These are phyloP conservation scores for Himantopus leucocephalus DNA, from an alignment of 2,113 vertebrate genomes.

Conservation along the genomic window DNA sequence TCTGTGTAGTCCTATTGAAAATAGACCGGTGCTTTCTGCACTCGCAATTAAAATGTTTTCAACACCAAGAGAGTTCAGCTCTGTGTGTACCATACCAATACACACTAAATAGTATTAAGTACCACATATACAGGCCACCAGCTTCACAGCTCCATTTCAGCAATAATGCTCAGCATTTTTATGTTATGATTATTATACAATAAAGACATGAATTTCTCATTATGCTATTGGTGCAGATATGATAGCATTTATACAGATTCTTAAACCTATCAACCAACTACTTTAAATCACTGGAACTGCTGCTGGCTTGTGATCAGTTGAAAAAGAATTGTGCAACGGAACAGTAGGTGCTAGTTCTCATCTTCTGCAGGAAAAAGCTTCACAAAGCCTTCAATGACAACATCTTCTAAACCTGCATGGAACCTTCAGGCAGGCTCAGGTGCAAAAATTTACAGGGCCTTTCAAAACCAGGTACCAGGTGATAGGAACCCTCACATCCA, in stretches of 20 bases:
- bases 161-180: background rate
- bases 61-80: background rate
- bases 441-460: background rate
- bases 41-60: background rate
- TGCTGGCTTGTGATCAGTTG: background rate
- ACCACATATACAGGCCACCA: background rate
- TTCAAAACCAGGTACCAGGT: background rate
- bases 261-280: background rate
- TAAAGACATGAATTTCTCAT: conserved; percentile 18
- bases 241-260: conserved; percentile 1
- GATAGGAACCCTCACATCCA: background rate
- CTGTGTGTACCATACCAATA: background rate
- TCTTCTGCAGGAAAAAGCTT: background rate
- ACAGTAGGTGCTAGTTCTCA: background rate
- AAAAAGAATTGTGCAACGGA: background rate
- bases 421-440: background rate
- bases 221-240: background rate
- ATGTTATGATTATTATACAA: conserved; percentile 23
- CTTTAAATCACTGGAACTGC: conserved; percentile 17
- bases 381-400: background rate
- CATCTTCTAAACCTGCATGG: background rate
- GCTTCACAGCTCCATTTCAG: background rate
- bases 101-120: background rate
- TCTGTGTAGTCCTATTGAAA: background rate
- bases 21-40: background rate